Evolutionary conservation across 2,888 invertebrate species (phyloP).

Genomic region (Cotesia congregata): DNA sequence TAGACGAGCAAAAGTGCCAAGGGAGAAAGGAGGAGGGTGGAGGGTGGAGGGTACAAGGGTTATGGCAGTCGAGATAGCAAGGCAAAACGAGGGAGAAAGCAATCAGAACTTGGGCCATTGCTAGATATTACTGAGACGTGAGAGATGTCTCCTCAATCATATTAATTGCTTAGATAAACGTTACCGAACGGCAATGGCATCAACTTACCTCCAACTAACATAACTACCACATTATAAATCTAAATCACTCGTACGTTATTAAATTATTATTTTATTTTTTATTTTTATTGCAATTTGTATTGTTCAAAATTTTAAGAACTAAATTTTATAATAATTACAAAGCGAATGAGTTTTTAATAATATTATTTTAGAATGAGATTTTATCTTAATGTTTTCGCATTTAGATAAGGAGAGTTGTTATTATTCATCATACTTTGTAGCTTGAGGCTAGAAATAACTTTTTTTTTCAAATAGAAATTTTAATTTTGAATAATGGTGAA

Average conservation of each 20-base stretch:
- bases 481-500: too few relatives aligned
- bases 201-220: slow-evolving; percentile 18
- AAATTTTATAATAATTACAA: too few relatives aligned
- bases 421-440: too few relatives aligned
- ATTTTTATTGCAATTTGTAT: not conserved
- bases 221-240: slow-evolving; percentile 10
- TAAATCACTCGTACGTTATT: slow-evolving; percentile 5
- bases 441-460: too few relatives aligned
- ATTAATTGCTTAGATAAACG: slow-evolving; percentile 70
- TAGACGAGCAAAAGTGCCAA: slow-evolving; percentile 49
- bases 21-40: slow-evolving; percentile 50
- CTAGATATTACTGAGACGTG: slow-evolving; percentile 70
- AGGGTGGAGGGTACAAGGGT: slow-evolving; percentile 58
- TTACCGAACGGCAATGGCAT: slow-evolving; percentile 62
- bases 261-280: not conserved
- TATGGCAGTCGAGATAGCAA: slow-evolving; percentile 62
- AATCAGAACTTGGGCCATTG: slow-evolving; percentile 71
- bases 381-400: too few relatives aligned
- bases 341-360: too few relatives aligned
- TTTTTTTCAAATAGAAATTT: too few relatives aligned
- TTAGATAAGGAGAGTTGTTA: too few relatives aligned
- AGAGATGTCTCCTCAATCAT: slow-evolving; percentile 71
- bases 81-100: slow-evolving; percentile 62
- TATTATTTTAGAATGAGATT: too few relatives aligned
- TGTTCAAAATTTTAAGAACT: too few relatives aligned